phyloP scores from a whole-genome alignment of 2,113 vertebrate species.

The Piaya cayana region DNA sequence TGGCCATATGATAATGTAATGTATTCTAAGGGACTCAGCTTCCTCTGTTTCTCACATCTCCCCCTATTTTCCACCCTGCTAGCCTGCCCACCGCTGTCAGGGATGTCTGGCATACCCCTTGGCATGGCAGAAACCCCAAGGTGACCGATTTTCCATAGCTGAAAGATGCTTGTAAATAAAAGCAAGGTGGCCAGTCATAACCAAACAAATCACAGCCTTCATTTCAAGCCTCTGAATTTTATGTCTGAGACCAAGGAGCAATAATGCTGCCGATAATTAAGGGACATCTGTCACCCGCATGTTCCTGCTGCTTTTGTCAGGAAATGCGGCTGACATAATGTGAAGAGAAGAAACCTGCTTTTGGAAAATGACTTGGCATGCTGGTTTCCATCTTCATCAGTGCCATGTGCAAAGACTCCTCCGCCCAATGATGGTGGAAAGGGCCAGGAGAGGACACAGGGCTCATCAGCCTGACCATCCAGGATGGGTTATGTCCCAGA shows the following conservation, averaged over 20 bases:
- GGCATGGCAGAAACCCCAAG: background rate
- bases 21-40: background rate
- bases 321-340: slow-evolving; percentile 52
- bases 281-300: slow-evolving; percentile 57
- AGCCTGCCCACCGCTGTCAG: accelerated
- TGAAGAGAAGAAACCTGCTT: slow-evolving; percentile 34
- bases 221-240: background rate
- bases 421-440: background rate
- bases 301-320: slow-evolving; percentile 57
- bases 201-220: background rate
- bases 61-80: background rate
- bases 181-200: background rate
- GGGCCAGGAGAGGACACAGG: background rate
- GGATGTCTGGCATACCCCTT: background rate
- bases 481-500: accelerated
- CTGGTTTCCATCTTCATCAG: background rate
- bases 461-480: background rate
- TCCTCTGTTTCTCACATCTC: background rate
- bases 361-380: background rate
- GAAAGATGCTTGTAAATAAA: background rate
- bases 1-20: accelerated
- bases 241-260: background rate
- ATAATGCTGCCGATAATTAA: background rate
- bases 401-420: background rate
- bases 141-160: background rate